Base-by-base conservation (phyloP, 2,113 vertebrate species). In the Cyanoderma ruficeps region DNA sequence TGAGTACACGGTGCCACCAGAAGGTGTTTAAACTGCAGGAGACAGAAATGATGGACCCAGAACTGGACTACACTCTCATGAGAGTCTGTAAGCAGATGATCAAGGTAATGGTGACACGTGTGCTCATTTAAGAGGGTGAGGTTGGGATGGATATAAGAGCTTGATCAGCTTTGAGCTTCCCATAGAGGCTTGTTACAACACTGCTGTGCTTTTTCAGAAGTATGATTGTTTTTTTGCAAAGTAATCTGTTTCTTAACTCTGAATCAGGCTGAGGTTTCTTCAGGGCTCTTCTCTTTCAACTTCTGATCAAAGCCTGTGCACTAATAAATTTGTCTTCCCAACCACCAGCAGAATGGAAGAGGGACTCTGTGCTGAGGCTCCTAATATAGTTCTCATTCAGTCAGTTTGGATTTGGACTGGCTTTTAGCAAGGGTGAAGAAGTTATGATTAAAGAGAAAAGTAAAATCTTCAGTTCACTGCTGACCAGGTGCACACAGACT, bases 1-100 rank as follows among this genome's bases (percentile, higher is more conserved):
- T 99, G 72, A 98, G 94, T 37, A 97, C 94, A 4, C 98, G 98
- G 8, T 99, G 99, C 94, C 99, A 99, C 93, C 99, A 99, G 97
- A 98, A 98, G 41, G 98, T 99, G 77, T 99, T 99, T 93, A 99
- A 98, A 93, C 98, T 99, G 37, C 99, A 99, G 96, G 99, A 99
- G 96, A 98, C 98, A 2, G 99, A 99, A 94, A 99, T 99, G 99
- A 98, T 99, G 93, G 99, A 99, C 83, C 99, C 99, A 4, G 99
- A 99, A 37, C 96, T 99, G 42, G 99, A 99, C 97, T 99, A 99
- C 55, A 99, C 99, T 0, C 99, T 99, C 57, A 99, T 99, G 99
- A 98, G 98, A 72, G 99, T 99, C 92, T 99, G 99, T 97, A 99
- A 99, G 92, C 98, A 99, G 97, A 99, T 99, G 99, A 99, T 99